Percentiles rank a stretch among this genome's conserved stretches.
phyloP scores from a whole-genome alignment of 2,888 invertebrate genomes.

The Odiellus spinosus region DNA sequence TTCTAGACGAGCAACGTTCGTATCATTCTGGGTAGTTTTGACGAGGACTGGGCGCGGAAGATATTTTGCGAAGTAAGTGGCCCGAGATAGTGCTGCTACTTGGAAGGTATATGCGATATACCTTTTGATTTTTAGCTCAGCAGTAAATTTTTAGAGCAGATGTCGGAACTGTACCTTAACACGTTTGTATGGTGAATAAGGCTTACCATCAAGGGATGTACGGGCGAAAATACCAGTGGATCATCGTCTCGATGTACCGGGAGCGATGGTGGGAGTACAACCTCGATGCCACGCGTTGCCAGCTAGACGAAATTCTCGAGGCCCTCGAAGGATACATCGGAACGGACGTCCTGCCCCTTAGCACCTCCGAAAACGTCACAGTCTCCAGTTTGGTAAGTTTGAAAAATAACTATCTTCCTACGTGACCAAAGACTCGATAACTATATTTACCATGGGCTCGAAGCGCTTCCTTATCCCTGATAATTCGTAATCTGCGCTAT shows the following conservation, averaged over 20 bases:
- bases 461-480: no score
- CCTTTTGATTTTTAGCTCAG: no score
- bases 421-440: background rate
- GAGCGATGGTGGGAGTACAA: constrained; percentile 22
- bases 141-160: no score
- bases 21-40: constrained; percentile 89
- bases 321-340: constrained; percentile 76
- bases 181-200: constrained; percentile 11
- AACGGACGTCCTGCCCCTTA: constrained; percentile 69
- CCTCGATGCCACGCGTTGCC: constrained; percentile 37
- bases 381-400: constrained; percentile 73
- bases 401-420: background rate
- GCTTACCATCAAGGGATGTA: constrained; percentile 41
- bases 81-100: background rate
- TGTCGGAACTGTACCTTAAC: no score
- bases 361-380: constrained; percentile 69
- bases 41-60: constrained; percentile 76
- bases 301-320: constrained; percentile 50
- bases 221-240: constrained; percentile 86
- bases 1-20: constrained; percentile 40
- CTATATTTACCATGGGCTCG: no score
- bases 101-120: background rate
- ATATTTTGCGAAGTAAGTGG: constrained; percentile 32
- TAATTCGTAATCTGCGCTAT: no score
- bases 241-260: constrained; percentile 59